phyloP scores from a whole-genome alignment of 2,797 vertebrate genomes.

The Tadarida brasiliensis region DNA sequence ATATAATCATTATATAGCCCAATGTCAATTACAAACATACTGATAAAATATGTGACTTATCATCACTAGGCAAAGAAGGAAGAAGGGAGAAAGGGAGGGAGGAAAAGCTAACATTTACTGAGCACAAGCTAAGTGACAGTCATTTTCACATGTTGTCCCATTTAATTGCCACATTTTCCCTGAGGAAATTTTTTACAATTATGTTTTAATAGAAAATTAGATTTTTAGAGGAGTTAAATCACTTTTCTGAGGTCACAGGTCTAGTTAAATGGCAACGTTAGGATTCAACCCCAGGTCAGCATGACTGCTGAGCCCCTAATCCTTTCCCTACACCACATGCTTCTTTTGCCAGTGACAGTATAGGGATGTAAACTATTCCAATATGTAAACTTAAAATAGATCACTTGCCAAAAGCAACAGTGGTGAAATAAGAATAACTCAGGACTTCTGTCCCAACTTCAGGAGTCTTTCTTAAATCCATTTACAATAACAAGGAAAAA shows the following conservation, averaged over 20 bases:
- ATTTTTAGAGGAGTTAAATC: neutral
- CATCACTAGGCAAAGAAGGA: neutral
- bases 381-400: neutral
- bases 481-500: neutral
- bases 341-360: neutral
- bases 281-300: neutral
- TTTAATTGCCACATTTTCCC: neutral
- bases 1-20: neutral
- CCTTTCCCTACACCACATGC: neutral
- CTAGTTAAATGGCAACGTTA: neutral
- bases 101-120: neutral
- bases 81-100: neutral
- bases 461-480: neutral
- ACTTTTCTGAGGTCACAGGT: neutral
- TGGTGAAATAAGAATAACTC: neutral
- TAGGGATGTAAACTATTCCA: neutral
- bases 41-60: neutral
- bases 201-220: slow-evolving; percentile 19
- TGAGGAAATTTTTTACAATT: neutral
- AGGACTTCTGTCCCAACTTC: neutral
- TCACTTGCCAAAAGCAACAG: slow-evolving; percentile 13
- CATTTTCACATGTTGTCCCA: neutral
- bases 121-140: neutral
- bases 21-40: slow-evolving; percentile 10
- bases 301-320: neutral